Evolutionary conservation across 2,113 vertebrate species (phyloP).

Genomic region (Apaloderma vittatum): DNA sequence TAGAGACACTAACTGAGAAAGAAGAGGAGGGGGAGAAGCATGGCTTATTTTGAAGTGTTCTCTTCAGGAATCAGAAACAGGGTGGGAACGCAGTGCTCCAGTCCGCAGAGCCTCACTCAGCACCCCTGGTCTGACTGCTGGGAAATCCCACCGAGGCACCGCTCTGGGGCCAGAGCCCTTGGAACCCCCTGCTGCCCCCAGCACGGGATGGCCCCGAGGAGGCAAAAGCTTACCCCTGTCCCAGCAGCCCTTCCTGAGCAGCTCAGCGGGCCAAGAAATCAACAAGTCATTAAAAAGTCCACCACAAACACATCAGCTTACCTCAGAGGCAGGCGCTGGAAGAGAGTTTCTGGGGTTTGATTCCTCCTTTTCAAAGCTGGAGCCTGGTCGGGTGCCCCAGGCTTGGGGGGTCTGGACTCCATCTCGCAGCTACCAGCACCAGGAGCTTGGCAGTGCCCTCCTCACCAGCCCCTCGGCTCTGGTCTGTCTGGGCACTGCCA

Average conservation of each 20-base stretch:
- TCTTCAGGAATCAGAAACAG: background rate
- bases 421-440: too few species aligned
- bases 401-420: too few species aligned
- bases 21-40: background rate
- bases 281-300: background rate
- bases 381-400: too few species aligned
- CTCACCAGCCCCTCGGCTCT: too few species aligned
- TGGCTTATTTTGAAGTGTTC: background rate
- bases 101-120: accelerated
- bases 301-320: background rate
- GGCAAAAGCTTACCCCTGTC: background rate
- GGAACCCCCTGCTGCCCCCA: too few species aligned
- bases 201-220: too few species aligned
- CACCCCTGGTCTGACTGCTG: too few species aligned
- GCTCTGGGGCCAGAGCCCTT: background rate
- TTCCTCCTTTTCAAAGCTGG: too few species aligned
- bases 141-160: too few species aligned
- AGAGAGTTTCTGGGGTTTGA: background rate
- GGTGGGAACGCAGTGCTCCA: accelerated
- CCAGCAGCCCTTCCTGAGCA: accelerated
- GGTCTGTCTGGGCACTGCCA: too few species aligned
- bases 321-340: background rate
- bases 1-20: accelerated
- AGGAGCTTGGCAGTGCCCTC: too few species aligned
- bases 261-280: background rate